Evolutionary conservation across 2,888 invertebrate species (phyloP).

Genomic region (Clusia tigrina): DNA sequence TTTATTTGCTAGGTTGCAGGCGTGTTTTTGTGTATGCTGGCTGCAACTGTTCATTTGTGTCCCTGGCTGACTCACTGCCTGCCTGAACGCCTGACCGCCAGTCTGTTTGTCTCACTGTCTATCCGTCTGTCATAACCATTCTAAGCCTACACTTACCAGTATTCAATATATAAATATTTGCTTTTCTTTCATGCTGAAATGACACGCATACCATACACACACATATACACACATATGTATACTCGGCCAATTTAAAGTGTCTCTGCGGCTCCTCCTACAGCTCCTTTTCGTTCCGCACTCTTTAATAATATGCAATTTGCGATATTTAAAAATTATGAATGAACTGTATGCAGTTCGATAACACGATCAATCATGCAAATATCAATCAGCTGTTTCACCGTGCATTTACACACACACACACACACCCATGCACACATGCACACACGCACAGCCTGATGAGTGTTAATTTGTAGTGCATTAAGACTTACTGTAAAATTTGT

Average conservation of each 20-base stretch:
- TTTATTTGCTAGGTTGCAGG: no score
- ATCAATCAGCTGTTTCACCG: slow-evolving; percentile 31
- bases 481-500: neutral
- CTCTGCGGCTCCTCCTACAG: slow-evolving; percentile 12
- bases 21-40: neutral
- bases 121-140: neutral
- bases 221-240: neutral
- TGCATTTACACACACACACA: slow-evolving; percentile 19
- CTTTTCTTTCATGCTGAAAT: slow-evolving; percentile 19
- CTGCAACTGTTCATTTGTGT: neutral
- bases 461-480: slow-evolving; percentile 1
- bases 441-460: neutral
- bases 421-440: slow-evolving; percentile 11
- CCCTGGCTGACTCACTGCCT: no score
- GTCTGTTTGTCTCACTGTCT: slow-evolving; percentile 9
- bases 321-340: slow-evolving; percentile 14
- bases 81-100: neutral
- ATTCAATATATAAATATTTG: slow-evolving; percentile 54
- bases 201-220: neutral
- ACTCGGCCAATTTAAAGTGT: neutral
- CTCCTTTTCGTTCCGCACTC: slow-evolving; percentile 26
- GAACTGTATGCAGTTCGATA: slow-evolving; percentile 13
- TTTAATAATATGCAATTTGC: slow-evolving; percentile 32
- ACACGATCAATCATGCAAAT: slow-evolving; percentile 28
- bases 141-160: slow-evolving; percentile 14